A percentile compares a stretch with the other conserved stretches of the same genome.
Conservation (phyloP, 2,113 vertebrate genomes). For the Aix galericulata region DNA sequence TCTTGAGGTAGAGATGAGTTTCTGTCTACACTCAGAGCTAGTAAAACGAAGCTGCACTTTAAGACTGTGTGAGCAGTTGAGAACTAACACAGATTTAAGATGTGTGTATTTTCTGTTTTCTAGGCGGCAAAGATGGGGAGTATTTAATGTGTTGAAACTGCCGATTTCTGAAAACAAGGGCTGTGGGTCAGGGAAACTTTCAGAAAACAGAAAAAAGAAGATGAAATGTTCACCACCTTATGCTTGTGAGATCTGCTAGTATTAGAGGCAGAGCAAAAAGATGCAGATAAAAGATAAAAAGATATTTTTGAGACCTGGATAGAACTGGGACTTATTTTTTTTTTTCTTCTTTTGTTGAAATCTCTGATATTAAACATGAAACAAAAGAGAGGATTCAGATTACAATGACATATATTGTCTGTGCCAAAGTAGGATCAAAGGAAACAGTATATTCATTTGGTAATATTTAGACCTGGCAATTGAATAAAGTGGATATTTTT, state of each 20-base stretch:
- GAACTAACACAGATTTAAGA: neutral
- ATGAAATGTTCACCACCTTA: neutral
- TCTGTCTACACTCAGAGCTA: neutral
- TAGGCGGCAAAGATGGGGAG: neutral
- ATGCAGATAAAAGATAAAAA: neutral
- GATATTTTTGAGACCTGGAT: neutral
- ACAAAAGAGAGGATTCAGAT: constrained; percentile 15
- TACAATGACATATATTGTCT: constrained; percentile 7
- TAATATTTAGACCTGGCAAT: constrained; percentile 53
- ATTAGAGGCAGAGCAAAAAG: neutral
- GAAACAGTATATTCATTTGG: constrained; percentile 19
- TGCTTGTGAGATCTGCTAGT: neutral
- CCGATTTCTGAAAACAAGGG: neutral
- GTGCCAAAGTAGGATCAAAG: constrained; percentile 31
- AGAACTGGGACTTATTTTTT: neutral
- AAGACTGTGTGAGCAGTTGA: neutral
- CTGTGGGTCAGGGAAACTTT: neutral
- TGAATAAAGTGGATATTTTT: constrained; percentile 44
- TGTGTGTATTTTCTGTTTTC: neutral
- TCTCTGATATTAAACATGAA: neutral
- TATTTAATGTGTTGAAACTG: neutral
- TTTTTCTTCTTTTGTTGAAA: neutral
- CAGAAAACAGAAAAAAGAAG: neutral
- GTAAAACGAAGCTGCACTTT: neutral
- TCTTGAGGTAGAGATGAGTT: neutral